phyloP scores from a whole-genome alignment of 2,113 vertebrate species.

The Gymnarchus niloticus region DNA sequence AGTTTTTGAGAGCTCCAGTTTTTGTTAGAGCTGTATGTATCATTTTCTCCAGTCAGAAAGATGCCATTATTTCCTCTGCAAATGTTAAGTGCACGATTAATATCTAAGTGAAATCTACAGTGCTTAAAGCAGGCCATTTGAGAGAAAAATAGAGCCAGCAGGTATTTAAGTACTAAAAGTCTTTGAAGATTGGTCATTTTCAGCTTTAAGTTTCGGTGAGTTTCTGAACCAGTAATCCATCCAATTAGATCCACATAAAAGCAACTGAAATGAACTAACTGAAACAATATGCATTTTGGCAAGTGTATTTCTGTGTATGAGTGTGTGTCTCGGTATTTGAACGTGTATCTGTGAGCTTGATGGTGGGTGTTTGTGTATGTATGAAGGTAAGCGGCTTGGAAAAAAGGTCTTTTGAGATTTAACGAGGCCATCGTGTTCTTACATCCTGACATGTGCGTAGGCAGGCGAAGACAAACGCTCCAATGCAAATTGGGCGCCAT shows the following conservation, averaged over 20 bases:
- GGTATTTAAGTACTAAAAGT: neutral
- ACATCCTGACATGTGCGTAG: slow-evolving; percentile 31
- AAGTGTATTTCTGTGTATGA: neutral
- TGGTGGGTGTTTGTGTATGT: slow-evolving; percentile 4
- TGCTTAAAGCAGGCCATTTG: neutral
- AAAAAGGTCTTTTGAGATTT: slow-evolving; percentile 33
- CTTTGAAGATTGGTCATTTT: neutral
- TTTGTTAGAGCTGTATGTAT: neutral
- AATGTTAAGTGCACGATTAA: neutral
- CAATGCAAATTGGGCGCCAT: slow-evolving; percentile 20
- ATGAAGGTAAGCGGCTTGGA: neutral
- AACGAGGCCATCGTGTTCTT: slow-evolving; percentile 32
- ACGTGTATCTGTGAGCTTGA: slow-evolving; percentile 7
- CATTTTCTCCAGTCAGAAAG: neutral
- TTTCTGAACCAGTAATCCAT: too few species aligned
- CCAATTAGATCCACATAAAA: neutral
- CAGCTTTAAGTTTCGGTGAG: neutral
- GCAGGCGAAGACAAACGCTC: slow-evolving; percentile 17
- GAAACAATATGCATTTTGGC: neutral
- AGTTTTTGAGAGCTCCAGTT: neutral
- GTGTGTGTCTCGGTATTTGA: neutral
- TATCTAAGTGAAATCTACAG: neutral
- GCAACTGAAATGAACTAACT: neutral
- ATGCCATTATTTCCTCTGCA: neutral
- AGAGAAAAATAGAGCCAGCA: neutral